These are phyloP conservation scores for Aptenodytes forsteri DNA, from an alignment of 2,113 vertebrate genomes.

Conservation along the genomic window DNA sequence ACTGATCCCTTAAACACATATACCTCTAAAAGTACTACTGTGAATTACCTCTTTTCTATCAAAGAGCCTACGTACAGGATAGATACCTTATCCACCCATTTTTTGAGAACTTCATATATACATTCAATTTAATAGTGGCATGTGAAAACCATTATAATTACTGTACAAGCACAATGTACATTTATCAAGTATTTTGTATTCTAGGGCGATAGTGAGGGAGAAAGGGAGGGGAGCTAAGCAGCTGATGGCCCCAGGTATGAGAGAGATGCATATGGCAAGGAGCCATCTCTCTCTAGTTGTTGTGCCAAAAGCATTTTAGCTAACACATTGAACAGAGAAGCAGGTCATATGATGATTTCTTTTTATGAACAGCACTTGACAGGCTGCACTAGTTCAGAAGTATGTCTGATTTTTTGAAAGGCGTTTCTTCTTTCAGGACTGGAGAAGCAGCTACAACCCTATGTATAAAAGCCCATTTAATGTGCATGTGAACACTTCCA, in stretches of 20 bases:
- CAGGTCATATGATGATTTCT: constrained; percentile 2
- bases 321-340: background rate
- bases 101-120: background rate
- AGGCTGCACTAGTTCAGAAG: background rate
- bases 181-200: background rate
- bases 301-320: constrained; percentile 12
- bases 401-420: background rate
- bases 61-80: background rate
- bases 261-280: background rate
- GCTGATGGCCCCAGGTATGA: background rate
- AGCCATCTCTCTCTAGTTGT: background rate
- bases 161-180: background rate
- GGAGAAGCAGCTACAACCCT: background rate
- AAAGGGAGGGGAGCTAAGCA: background rate
- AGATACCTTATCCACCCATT: background rate
- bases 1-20: background rate
- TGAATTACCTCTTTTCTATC: background rate
- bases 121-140: background rate
- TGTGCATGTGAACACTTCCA: background rate
- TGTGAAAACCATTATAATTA: background rate
- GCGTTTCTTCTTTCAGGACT: background rate
- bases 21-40: background rate
- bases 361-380: background rate
- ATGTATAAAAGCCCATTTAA: background rate
- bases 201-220: background rate